These are phyloP conservation scores for Pseudolaguvia tuberculata DNA, from an alignment of 2,113 vertebrate genomes.

Conservation along the genomic window DNA sequence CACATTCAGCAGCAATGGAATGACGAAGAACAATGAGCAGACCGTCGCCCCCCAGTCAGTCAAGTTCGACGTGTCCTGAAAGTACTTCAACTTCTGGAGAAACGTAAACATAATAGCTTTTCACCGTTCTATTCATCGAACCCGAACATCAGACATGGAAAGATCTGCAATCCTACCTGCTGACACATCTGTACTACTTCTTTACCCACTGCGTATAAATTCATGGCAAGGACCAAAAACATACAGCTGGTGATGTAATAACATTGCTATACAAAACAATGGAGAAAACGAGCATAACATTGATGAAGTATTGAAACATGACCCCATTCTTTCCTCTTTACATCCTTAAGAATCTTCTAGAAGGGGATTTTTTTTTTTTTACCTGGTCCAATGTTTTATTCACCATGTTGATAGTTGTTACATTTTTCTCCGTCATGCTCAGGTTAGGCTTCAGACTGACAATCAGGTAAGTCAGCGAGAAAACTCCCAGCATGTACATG, in stretches of 20 bases:
- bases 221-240: constrained; percentile 78
- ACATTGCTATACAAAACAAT: constrained; percentile 64
- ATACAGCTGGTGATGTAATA: constrained; percentile 72
- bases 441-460: constrained; percentile 63
- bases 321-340: no score
- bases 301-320: not conserved
- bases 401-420: constrained; percentile 43
- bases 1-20: constrained; percentile 49
- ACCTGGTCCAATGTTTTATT: constrained; percentile 47
- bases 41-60: constrained; percentile 53
- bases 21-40: constrained; percentile 53
- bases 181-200: constrained; percentile 77
- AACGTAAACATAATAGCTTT: not conserved
- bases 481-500: constrained; percentile 76
- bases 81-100: constrained; percentile 48
- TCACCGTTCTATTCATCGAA: not conserved
- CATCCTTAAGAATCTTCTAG: no score
- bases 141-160: no score
- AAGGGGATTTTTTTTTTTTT: not conserved
- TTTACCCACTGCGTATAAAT: constrained; percentile 77
- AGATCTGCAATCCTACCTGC: constrained; percentile 65
- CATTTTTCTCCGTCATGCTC: constrained; percentile 20
- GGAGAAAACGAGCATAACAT: not conserved
- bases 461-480: constrained; percentile 78
- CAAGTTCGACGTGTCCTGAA: constrained; percentile 50